Evolutionary conservation across 2,888 invertebrate species (phyloP), one percentile per base, ranked within the genome.

Genomic region (Drosophila mettleri): DNA sequence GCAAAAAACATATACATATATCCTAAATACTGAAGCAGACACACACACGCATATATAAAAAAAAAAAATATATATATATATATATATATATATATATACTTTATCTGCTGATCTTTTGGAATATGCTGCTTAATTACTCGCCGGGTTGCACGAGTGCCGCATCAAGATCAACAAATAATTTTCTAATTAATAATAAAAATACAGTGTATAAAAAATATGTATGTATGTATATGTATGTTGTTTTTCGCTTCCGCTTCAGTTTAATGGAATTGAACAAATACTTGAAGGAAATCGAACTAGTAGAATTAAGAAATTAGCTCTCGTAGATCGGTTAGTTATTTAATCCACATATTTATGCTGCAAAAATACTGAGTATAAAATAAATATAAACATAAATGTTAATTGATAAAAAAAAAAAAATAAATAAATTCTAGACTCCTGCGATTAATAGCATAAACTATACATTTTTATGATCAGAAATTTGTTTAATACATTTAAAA

Each of bases 1-100:
- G 86, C 88, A 89, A 89, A 85, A 84, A 48, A 76, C 58, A 80
- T 57, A 34, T 66, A 34, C 53, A 61, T 73, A 60, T 74, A 68
- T 45, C 41, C 46, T 34, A 41, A n/a, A n/a, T n/a, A n/a, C n/a
- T n/a, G n/a, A n/a, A 45, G 58, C 39, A 46, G 41, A 58, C 54
- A 63, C 48, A 39, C 24, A 60, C 20, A 74, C 38, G 39, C 10
- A 16, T 9, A 16, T 22, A 31, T 14, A n/a, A n/a, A n/a, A n/a
- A n/a, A n/a, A n/a, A n/a, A n/a, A n/a, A n/a, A 14, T 8, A 14
- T 18, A 0, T 8, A 12, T 12, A 31, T 9, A 36, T 16, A 53
- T 9, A 16, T 22, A 31, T 14, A 14, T 8, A 14, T 18, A 0
- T 8, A 12, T 12, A 31, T 9, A 36, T 16, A 53, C 29, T 52